These are phyloP conservation scores for Ovibos moschatus DNA, from an alignment of 2,113 vertebrate species.

Conservation along the genomic window DNA sequence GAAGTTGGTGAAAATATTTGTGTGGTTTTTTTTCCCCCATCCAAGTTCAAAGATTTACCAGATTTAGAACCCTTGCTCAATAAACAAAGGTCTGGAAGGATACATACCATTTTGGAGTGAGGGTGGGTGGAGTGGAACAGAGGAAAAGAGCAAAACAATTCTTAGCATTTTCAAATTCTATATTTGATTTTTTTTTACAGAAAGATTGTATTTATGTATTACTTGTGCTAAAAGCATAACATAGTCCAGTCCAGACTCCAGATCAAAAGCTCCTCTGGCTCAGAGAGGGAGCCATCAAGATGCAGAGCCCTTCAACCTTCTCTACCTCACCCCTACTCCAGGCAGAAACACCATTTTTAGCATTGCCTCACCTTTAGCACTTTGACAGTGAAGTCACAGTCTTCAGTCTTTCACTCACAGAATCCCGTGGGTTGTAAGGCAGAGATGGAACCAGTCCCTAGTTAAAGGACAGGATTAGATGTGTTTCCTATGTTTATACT, in stretches of 20 bases:
- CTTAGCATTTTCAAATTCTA: background rate
- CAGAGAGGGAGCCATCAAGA: background rate
- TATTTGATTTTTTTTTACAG: background rate
- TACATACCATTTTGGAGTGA: background rate
- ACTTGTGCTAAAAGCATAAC: background rate
- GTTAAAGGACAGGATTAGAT: background rate
- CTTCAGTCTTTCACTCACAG: background rate
- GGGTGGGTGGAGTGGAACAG: background rate
- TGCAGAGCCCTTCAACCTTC: background rate
- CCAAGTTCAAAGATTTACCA: background rate
- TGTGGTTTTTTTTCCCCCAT: background rate
- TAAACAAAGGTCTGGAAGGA: constrained; percentile 3
- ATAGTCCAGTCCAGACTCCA: background rate
- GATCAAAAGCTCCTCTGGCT: background rate
- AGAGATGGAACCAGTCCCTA: background rate
- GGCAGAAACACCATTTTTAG: background rate
- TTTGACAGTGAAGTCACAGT: background rate
- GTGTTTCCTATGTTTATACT: background rate
- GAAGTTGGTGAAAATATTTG: background rate
- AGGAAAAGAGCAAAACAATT: background rate
- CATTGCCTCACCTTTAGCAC: background rate
- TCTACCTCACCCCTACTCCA: background rate
- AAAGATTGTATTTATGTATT: background rate
- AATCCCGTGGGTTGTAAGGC: background rate
- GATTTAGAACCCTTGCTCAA: background rate